A percentile compares a stretch with the other conserved stretches of the same genome.
These are phyloP conservation scores for Poeciliopsis gracilis DNA, from an alignment of 2,797 vertebrate species.

Conservation along the genomic window DNA sequence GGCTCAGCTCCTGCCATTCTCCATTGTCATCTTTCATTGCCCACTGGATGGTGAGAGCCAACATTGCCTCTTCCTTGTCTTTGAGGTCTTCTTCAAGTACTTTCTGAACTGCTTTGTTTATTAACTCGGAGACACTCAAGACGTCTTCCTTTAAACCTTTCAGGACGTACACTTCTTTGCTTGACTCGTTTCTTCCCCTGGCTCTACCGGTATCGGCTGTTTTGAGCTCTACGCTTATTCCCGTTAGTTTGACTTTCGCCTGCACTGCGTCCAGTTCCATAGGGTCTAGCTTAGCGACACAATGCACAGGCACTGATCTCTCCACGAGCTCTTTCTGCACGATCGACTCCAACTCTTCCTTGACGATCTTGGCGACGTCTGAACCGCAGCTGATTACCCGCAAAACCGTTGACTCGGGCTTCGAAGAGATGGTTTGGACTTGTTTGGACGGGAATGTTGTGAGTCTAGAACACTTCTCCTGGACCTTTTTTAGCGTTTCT, in stretches of 20 bases:
- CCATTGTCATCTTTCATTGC: slow-evolving; percentile 9
- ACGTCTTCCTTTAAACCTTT: slow-evolving; percentile 69
- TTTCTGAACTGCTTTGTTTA: slow-evolving; percentile 35
- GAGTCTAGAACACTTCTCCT: neutral
- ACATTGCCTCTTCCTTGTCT: slow-evolving; percentile 44
- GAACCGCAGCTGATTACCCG: slow-evolving; percentile 38
- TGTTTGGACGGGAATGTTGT: neutral
- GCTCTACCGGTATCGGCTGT: neutral
- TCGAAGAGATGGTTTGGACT: slow-evolving; percentile 8
- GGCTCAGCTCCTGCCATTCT: slow-evolving; percentile 50
- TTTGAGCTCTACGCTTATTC: slow-evolving; percentile 50
- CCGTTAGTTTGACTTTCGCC: slow-evolving; percentile 41
- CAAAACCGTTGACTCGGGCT: slow-evolving; percentile 44
- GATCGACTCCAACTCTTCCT: slow-evolving; percentile 43
- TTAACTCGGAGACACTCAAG: slow-evolving; percentile 44
- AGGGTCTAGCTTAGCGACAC: slow-evolving; percentile 36
- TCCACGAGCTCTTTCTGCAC: slow-evolving; percentile 51
- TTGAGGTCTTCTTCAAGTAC: slow-evolving; percentile 24
- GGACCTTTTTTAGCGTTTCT: slow-evolving; percentile 28
- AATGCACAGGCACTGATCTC: slow-evolving; percentile 25
- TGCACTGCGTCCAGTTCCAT: slow-evolving; percentile 56
- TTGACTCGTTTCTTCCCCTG: slow-evolving; percentile 10
- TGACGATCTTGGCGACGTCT: slow-evolving; percentile 14
- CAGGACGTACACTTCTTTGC: slow-evolving; percentile 38
- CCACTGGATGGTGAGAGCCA: slow-evolving; percentile 63